Evolutionary conservation across 2,797 vertebrate genomes (phyloP).

Genomic region (Lagorchestes hirsutus): DNA sequence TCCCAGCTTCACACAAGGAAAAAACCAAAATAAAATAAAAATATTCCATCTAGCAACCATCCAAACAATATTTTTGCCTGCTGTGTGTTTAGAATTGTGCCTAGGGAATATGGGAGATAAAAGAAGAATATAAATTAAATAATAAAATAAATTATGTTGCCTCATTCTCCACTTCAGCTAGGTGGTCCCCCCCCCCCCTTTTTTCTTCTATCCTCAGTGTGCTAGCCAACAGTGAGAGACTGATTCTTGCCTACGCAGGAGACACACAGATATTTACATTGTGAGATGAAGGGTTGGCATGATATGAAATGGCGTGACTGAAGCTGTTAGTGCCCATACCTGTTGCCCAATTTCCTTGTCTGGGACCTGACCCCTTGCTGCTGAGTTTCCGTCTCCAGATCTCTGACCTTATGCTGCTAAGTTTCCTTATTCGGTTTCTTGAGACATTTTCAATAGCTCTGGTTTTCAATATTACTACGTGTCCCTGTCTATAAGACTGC

Average conservation of each 20-base stretch:
- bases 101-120: background rate
- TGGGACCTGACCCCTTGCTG: background rate
- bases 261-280: background rate
- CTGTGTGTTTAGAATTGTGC: background rate
- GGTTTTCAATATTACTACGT: background rate
- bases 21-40: background rate
- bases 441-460: background rate
- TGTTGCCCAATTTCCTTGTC: constrained; percentile 15
- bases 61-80: background rate
- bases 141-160: too few relatives aligned
- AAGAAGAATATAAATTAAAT: background rate
- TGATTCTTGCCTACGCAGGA: constrained; percentile 69
- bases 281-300: background rate
- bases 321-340: constrained; percentile 13
- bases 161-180: background rate
- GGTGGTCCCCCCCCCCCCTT: constrained; percentile 58
- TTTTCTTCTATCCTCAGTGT: constrained; percentile 58
- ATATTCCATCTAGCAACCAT: background rate
- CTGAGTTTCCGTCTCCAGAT: background rate
- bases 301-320: constrained; percentile 36
- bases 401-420: background rate
- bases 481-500: background rate
- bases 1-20: background rate
- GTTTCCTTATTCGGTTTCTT: background rate
- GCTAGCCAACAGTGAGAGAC: constrained; percentile 42